Evolutionary conservation across 2,797 vertebrate genomes (phyloP).

Genomic region (Chrosomus eos): DNA sequence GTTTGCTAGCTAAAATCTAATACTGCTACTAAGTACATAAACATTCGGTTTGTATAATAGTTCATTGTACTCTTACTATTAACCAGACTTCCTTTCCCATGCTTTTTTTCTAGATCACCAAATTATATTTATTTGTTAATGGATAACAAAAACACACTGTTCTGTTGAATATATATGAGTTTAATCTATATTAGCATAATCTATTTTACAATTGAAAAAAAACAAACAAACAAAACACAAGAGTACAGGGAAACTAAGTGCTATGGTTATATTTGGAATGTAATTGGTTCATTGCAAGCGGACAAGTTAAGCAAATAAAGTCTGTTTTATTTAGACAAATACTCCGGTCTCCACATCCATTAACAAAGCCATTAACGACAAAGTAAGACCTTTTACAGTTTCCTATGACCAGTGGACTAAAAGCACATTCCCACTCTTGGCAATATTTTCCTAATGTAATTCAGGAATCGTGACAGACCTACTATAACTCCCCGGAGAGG

Average conservation of each 20-base stretch:
- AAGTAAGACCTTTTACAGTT: constrained; percentile 45
- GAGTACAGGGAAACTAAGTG: not conserved
- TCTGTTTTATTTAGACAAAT: constrained; percentile 36
- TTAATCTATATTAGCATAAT: not conserved
- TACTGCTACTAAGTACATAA: not conserved
- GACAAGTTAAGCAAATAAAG: constrained; percentile 59
- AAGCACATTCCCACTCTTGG: constrained; percentile 15
- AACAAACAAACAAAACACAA: not conserved
- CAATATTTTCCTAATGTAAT: constrained; percentile 34
- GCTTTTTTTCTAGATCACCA: not conserved
- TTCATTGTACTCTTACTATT: not conserved
- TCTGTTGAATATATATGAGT: not conserved
- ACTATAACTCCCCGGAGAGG: not conserved
- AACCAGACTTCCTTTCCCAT: not conserved
- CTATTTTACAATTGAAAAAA: constrained; percentile 23
- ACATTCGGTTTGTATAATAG: not conserved
- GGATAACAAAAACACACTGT: not conserved
- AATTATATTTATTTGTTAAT: not conserved
- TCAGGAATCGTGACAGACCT: constrained; percentile 1
- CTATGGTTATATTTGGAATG: constrained; percentile 36
- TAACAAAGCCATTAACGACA: constrained; percentile 22
- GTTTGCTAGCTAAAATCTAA: not conserved
- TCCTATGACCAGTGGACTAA: constrained; percentile 31
- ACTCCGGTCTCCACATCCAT: constrained; percentile 50
- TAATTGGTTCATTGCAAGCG: constrained; percentile 30